These are phyloP conservation scores for Octopus sinensis DNA, from an alignment of 1,140 invertebrate species.

Conservation along the genomic window DNA sequence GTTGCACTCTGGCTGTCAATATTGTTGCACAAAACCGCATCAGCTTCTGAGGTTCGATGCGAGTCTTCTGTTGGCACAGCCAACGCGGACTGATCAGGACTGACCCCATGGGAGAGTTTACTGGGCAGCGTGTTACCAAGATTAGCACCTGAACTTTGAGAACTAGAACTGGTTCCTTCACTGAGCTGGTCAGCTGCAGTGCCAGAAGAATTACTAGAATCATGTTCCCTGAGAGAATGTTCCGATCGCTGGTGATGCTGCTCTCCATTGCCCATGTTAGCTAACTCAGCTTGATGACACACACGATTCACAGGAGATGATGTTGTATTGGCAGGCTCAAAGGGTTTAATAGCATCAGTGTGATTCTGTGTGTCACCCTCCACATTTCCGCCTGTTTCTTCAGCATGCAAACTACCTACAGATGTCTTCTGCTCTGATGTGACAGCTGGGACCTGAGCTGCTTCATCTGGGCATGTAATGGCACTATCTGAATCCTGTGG, in stretches of 20 bases:
- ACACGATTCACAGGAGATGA: too few relatives aligned
- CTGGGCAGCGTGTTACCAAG: background rate
- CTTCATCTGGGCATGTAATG: background rate
- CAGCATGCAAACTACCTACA: background rate
- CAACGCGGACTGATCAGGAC: too few relatives aligned
- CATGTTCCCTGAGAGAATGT: conserved; percentile 8
- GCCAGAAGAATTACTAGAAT: background rate
- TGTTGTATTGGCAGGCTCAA: too few relatives aligned
- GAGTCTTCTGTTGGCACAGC: too few relatives aligned
- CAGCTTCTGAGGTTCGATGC: too few relatives aligned
- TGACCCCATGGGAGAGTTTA: too few relatives aligned
- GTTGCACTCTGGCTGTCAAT: too few relatives aligned
- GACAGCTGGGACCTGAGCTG: background rate
- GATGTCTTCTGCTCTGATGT: conserved; percentile 1
- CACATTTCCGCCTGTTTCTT: background rate
- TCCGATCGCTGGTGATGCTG: background rate
- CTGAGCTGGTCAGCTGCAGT: too few relatives aligned
- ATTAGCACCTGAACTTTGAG: background rate
- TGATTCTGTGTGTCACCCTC: background rate
- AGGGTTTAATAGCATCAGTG: background rate
- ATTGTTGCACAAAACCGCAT: too few relatives aligned
- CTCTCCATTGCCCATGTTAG: background rate
- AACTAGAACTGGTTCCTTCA: too few relatives aligned
- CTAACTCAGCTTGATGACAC: background rate
- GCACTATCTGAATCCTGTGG: conserved; percentile 1